A percentile compares a stretch with the other conserved stretches of the same genome.
These are phyloP conservation scores for Morus bassanus DNA, from an alignment of 2,797 vertebrate species.

Conservation along the genomic window DNA sequence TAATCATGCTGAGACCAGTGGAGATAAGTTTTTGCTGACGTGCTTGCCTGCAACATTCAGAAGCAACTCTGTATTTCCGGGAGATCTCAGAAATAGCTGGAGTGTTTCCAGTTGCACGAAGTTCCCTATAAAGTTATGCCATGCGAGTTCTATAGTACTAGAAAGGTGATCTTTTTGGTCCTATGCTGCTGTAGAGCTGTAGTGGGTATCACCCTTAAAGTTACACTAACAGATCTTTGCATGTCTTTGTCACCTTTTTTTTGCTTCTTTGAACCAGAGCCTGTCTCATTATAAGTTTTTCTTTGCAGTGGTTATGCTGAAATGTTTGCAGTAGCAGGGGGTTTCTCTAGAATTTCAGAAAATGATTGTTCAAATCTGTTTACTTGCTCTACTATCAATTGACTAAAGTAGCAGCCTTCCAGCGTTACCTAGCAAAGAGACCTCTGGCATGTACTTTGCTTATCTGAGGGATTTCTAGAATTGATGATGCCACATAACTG, in stretches of 20 bases:
- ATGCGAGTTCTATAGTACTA: fast-evolving
- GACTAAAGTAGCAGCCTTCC: neutral
- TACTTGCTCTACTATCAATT: neutral
- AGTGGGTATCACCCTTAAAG: fast-evolving
- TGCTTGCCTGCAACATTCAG: neutral
- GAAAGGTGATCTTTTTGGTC: neutral
- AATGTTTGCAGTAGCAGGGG: neutral
- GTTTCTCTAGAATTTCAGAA: neutral
- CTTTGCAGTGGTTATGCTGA: neutral
- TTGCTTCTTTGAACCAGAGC: neutral
- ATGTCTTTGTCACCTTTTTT: neutral
- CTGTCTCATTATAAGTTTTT: neutral
- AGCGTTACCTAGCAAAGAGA: fast-evolving
- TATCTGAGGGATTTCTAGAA: neutral
- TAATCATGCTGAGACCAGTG: neutral
- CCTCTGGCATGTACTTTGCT: neutral
- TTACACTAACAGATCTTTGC: neutral
- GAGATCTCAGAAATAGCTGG: neutral
- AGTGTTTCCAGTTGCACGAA: neutral
- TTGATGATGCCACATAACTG: neutral
- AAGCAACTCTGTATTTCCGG: neutral
- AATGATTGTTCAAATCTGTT: neutral
- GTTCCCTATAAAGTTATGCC: neutral
- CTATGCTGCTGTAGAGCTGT: neutral
- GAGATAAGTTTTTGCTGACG: neutral